Conservation (phyloP, 2,113 vertebrate species). For the Atherinomorus stipes region DNA sequence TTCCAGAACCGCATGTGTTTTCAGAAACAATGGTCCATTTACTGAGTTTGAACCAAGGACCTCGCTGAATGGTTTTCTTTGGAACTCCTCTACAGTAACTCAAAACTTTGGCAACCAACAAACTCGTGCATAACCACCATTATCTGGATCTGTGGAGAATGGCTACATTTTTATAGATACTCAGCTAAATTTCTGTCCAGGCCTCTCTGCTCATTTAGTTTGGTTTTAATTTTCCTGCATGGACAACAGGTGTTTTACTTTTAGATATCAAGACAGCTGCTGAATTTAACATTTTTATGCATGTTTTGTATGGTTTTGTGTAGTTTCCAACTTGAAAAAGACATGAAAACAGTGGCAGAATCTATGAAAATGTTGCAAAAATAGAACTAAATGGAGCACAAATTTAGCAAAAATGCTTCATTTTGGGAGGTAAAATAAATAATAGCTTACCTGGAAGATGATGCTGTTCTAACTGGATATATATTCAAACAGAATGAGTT, state of each 20-base stretch:
- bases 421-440: too few species aligned
- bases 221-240: neutral
- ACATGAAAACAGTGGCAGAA: neutral
- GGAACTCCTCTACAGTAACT: slow-evolving; percentile 10
- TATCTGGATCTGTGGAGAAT: slow-evolving; percentile 1
- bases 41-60: neutral
- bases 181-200: neutral
- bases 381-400: too few species aligned
- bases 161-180: neutral
- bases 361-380: neutral
- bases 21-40: slow-evolving; percentile 13
- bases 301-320: slow-evolving; percentile 1
- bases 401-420: too few species aligned
- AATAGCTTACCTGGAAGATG: too few species aligned
- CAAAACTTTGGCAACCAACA: slow-evolving; percentile 6
- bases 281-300: neutral
- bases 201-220: neutral
- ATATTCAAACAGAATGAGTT: too few species aligned
- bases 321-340: neutral
- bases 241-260: slow-evolving; percentile 1
- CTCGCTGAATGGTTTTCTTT: slow-evolving; percentile 4
- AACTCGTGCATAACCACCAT: neutral
- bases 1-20: slow-evolving; percentile 5
- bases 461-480: too few species aligned
- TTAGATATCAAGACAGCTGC: neutral